Evolutionary conservation across 2,888 invertebrate species (phyloP), one percentile per base, ranked within the genome.

Genomic region (Drosophila parthenogenetica): DNA sequence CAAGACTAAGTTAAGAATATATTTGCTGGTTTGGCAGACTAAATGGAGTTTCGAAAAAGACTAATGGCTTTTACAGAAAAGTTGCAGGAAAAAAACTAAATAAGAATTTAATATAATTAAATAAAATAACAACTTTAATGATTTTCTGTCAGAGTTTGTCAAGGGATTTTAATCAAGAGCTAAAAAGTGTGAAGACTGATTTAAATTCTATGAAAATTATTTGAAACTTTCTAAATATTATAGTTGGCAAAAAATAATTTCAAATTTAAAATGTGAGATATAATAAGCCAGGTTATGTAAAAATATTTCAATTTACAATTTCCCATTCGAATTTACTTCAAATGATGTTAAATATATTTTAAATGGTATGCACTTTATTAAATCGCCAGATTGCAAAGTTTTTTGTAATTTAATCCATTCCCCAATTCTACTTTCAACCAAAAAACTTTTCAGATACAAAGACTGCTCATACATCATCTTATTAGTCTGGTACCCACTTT

Each of bases 401-500:
- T 32, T 51, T 11, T 13, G 32, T 19, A 19, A 62, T 25, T 45
- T 13, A 39, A 40, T 35, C 2, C n/a, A 32, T 35, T 42, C 13
- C 2, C 16, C 10, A 29, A n/a, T 40, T 5, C 2, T 14, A 17
- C 8, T 16, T 8, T 46, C 8, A 14, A 16, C 7, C 43, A 22
- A n/a, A 11, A 17, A 16, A 51, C 48, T 60, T 48, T 43, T 37
- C 40, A n/a, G 0, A 35, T 29, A 25, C 29, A 53, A 17, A 14
- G 42, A 16, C 7, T 13, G 11, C n/a, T 17, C 53, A 40, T 58
- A 16, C 46, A 49, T 67, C 45, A 48, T 43, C 50, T 39, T 64
- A 40, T 81, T 73, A 53, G 61, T 61, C 53, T 51, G 65, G 55
- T 54, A 51, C 46, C 39, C 54, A 50, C 48, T 63, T 54, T 71